phyloP scores from a whole-genome alignment of 2,797 vertebrate genomes.

The Allobates femoralis region DNA sequence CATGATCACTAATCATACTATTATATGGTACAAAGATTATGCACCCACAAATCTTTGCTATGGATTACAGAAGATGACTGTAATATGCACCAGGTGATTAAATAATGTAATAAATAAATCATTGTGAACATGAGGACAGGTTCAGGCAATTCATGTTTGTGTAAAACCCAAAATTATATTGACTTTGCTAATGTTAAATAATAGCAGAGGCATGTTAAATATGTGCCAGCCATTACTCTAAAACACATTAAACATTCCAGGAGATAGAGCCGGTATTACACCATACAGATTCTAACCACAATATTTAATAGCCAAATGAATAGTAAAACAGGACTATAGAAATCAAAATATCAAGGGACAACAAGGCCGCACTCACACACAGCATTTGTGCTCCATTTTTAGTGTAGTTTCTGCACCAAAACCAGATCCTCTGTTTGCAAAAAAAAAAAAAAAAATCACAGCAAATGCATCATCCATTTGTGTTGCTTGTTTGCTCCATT shows the following conservation, averaged over 20 bases:
- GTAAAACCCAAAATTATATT: conserved; percentile 26
- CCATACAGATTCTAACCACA: background rate
- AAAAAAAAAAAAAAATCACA: too few species aligned
- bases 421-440: too few species aligned
- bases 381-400: too few species aligned
- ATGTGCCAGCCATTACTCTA: conserved; percentile 27
- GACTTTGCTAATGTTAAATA: conserved; percentile 34
- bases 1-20: background rate
- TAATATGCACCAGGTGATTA: background rate
- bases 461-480: too few species aligned
- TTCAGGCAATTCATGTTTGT: conserved; percentile 4
- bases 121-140: background rate
- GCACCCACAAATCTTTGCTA: background rate
- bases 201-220: conserved; percentile 24
- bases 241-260: conserved; percentile 32
- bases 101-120: background rate
- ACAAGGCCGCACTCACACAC: too few species aligned
- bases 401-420: too few species aligned
- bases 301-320: background rate
- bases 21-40: background rate
- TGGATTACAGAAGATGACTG: background rate
- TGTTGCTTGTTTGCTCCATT: too few species aligned
- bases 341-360: background rate
- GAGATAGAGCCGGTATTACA: background rate
- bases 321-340: background rate